These are phyloP conservation scores for fruit fly (Drosophila melanogaster) DNA, from an alignment of 1,140 invertebrate genomes.

Conservation along the genomic window Release_6_plus_ISO1_MT NT_033777.3:20039501-20040000, in stretches of 20 bases:
- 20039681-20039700: conserved; percentile 94
- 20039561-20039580: background rate
- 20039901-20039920: conserved; percentile 50
- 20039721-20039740: conserved; percentile 90
- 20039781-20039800: conserved; percentile 51
- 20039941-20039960: conserved; percentile 34
- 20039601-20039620: conserved; percentile 85
- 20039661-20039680: conserved; percentile 91
- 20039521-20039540: conserved; percentile 24
- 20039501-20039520: conserved; percentile 15
- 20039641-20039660: conserved; percentile 92
- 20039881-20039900: conserved; percentile 50
- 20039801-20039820: conserved; percentile 61
- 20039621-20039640: conserved; percentile 91
- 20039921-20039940: conserved; percentile 44
- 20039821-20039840: conserved; percentile 23
- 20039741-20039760: conserved; percentile 5
- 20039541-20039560: background rate
- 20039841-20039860: background rate
- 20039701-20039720: conserved; percentile 93
- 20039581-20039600: conserved; percentile 77
- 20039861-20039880: conserved; percentile 20
- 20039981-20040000: conserved; percentile 49
- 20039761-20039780: conserved; percentile 24
- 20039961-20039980: conserved; percentile 64